Evolutionary conservation across 2,113 vertebrate genomes (phyloP).

Genomic region (Catharus minimus): DNA sequence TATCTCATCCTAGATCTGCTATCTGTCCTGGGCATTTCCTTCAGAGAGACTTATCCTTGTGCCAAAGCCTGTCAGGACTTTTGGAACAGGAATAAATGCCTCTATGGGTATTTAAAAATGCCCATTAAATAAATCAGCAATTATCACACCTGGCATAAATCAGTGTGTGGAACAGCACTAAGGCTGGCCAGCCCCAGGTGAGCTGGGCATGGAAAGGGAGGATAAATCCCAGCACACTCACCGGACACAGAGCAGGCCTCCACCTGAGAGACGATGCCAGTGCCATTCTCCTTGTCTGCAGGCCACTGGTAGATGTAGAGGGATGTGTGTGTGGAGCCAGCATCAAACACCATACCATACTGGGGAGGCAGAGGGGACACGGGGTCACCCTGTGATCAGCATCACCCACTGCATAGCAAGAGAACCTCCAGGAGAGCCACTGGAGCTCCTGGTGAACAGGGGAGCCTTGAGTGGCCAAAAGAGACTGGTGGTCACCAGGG

Average conservation of each 20-base stretch:
- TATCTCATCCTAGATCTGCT: background rate
- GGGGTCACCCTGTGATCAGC: background rate
- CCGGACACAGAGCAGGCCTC: slow-evolving; percentile 77
- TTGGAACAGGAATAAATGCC: background rate
- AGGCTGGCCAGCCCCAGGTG: background rate
- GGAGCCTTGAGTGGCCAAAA: accelerated
- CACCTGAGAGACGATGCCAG: slow-evolving; percentile 86
- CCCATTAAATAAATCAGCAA: background rate
- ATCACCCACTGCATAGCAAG: accelerated
- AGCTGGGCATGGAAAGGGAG: background rate
- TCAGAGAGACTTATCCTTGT: background rate
- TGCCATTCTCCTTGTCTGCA: slow-evolving; percentile 84
- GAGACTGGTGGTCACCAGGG: background rate
- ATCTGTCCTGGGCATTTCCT: background rate
- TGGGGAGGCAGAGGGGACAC: slow-evolving; percentile 7
- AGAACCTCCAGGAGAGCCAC: background rate
- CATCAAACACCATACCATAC: slow-evolving; percentile 91
- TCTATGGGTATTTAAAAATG: background rate
- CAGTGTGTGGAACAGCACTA: background rate
- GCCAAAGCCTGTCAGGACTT: background rate
- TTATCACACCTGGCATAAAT: background rate
- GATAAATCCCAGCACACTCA: background rate
- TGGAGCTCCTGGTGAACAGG: background rate
- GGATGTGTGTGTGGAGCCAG: slow-evolving; percentile 88
- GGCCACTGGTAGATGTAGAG: slow-evolving; percentile 90